Base-by-base conservation (phyloP, 2,888 invertebrate species). In the Lasioglossum figueresi region DNA sequence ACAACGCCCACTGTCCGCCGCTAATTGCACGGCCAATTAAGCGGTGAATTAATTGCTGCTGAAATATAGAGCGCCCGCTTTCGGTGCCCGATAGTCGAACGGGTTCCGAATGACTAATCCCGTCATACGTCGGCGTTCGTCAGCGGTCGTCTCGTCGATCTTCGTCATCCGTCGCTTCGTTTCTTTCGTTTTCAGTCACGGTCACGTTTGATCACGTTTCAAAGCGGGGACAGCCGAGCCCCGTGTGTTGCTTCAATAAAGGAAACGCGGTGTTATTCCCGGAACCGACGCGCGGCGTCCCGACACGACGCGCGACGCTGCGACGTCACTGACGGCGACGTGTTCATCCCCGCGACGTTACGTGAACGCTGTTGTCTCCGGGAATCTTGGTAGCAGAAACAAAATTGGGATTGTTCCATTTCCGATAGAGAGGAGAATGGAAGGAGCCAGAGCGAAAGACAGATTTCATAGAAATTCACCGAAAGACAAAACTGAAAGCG, bases 191-290 rank as follows among this genome's bases (percentile, higher is more conserved):
- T 84, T 82, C 66, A 76, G 66, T 82, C 79, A 76, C 84, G 75
- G 88, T 82, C 86, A 87, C 92, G 91, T 92, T 92, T 92, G 91
- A 90, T 92, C 91, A 84, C 90, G 89, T 91, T 90, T 90, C 92
- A 91, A 91, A 89, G 90, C 87, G 5, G 16, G 27, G 16, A 59
- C 59, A 59, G 16, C 2, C 63, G 63, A 4, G 14, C 75, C 34
- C n/a, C 68, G 72, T 23, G 75, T 37, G 83, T 59, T 59, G 70
- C 88, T 88, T 86, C 89, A 88, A 91, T 91, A 91, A 89, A 91
- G 86, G 82, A 84, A 76, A 71, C 80, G 63, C 70, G 77, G 23
- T 73, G 85, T 89, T 90, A 89, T 90, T 84, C 84, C 80, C 79
- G 73, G 43, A 34, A 2, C 43, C 45, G 16, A 45, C 37, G 37